These are phyloP conservation scores for Ptiloglossa arizonensis DNA, from an alignment of 1,140 invertebrate genomes.

Conservation along the genomic window DNA sequence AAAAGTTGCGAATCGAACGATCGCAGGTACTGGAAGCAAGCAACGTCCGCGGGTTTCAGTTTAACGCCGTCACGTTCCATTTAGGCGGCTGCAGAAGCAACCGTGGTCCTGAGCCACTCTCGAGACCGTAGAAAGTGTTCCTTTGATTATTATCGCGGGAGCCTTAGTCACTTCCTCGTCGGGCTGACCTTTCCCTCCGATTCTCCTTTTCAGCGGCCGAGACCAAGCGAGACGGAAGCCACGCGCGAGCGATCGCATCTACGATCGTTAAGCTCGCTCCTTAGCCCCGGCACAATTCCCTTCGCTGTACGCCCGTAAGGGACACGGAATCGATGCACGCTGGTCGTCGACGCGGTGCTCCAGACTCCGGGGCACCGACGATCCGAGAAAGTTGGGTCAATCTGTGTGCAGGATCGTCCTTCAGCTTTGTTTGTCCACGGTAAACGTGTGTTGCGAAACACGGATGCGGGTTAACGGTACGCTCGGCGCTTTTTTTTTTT, in stretches of 20 bases:
- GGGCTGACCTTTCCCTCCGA: slow-evolving; percentile 75
- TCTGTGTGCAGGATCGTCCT: neutral
- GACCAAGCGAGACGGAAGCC: neutral
- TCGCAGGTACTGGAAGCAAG: neutral
- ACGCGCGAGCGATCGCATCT: neutral
- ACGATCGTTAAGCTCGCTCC: slow-evolving; percentile 26
- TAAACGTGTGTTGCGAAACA: neutral
- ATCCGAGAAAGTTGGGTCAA: slow-evolving; percentile 11
- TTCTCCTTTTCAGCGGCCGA: slow-evolving; percentile 29
- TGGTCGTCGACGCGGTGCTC: slow-evolving; percentile 20
- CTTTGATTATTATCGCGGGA: slow-evolving; percentile 70
- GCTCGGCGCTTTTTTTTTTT: too few relatives aligned
- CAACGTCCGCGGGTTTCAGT: neutral
- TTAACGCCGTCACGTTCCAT: slow-evolving; percentile 72
- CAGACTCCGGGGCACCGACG: neutral
- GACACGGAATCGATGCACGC: slow-evolving; percentile 15
- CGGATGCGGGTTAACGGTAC: slow-evolving; percentile 5
- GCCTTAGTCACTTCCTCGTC: slow-evolving; percentile 69
- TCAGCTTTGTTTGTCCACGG: slow-evolving; percentile 9
- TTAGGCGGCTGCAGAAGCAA: slow-evolving; percentile 57
- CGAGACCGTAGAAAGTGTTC: slow-evolving; percentile 72
- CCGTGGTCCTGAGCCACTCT: slow-evolving; percentile 19
- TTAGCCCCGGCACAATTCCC: slow-evolving; percentile 1
- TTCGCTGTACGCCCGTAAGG: neutral
- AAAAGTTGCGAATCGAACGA: slow-evolving; percentile 16